Base-by-base conservation (phyloP, 2,888 invertebrate genomes). In the Alsophila aescularia region DNA sequence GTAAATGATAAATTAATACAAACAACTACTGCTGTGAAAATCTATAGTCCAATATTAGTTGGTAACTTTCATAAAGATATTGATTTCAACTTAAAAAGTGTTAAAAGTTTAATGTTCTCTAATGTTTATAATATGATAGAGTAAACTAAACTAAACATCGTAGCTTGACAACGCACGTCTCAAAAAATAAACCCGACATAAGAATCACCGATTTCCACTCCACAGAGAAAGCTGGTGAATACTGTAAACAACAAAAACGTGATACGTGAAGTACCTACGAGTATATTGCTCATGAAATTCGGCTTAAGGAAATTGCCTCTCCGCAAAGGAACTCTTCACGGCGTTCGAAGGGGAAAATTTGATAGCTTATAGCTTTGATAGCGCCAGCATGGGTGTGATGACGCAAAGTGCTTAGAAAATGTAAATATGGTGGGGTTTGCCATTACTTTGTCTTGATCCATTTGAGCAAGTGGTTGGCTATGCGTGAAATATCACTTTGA, bases 271-370 rank as follows among this genome's bases (percentile, higher is more conserved):
- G 77, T 72, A 75, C 64, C 43, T 45, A 47, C 47, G 56, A 57
- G 81, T 85, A 85, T 83, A 83, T 83, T 74, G 84, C 81, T 87
- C 85, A 84, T 89, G 87, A 89, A 90, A 88, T 83, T 87, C 77
- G 81, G 83, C 85, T 90, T 86, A 86, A 81, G 88, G 84, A 89
- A 89, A 91, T 90, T 90, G 89, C 87, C 81, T 80, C 77, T 78
- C 72, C 70, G 77, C 73, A 68, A 70, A 79, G 79, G 78, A 84
- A 81, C 80, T 79, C 80, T 82, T 79, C 76, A 79, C 77, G 70
- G 71, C 75, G 77, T 80, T 83, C 70, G 68, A 70, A 80, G 81
- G 75, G 78, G 82, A 84, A 86, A 86, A 88, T 88, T 89, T 88
- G 85, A 89, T 88, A 81, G 85, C 83, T 83, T 84, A 83, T 80